These are phyloP conservation scores for Pyrrhia umbra DNA, from an alignment of 2,888 invertebrate species.

Conservation along the genomic window DNA sequence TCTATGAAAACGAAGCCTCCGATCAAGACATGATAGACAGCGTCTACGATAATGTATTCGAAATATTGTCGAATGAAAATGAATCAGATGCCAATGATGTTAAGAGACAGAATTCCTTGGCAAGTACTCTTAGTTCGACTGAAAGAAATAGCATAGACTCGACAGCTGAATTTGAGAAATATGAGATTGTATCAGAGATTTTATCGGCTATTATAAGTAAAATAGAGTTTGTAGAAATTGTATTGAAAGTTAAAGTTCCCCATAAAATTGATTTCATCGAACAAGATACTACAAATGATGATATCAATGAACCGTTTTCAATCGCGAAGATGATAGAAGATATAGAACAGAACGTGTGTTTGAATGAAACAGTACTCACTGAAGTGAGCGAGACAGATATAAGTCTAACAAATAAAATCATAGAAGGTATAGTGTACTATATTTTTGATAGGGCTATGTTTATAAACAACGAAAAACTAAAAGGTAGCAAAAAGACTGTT, in stretches of 20 bases:
- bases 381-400: slow-evolving; percentile 73
- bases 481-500: slow-evolving; percentile 61
- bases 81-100: slow-evolving; percentile 31
- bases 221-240: slow-evolving; percentile 65
- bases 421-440: slow-evolving; percentile 81
- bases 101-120: slow-evolving; percentile 63
- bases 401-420: slow-evolving; percentile 69
- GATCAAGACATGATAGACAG: slow-evolving; percentile 47
- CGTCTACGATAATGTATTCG: slow-evolving; percentile 50
- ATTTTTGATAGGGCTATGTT: slow-evolving; percentile 78
- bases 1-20: slow-evolving; percentile 34
- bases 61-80: slow-evolving; percentile 45
- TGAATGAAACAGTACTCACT: slow-evolving; percentile 74
- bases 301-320: slow-evolving; percentile 71
- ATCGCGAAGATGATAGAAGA: slow-evolving; percentile 80
- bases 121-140: slow-evolving; percentile 71
- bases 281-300: slow-evolving; percentile 10
- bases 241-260: slow-evolving; percentile 5
- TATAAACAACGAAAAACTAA: slow-evolving; percentile 62
- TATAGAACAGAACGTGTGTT: slow-evolving; percentile 70
- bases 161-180: slow-evolving; percentile 83
- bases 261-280: neutral
- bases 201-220: slow-evolving; percentile 72
- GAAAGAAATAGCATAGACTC: slow-evolving; percentile 80
- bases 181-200: slow-evolving; percentile 79